phyloP scores from a whole-genome alignment of 2,888 invertebrate species.

The Tinea semifulvella region DNA sequence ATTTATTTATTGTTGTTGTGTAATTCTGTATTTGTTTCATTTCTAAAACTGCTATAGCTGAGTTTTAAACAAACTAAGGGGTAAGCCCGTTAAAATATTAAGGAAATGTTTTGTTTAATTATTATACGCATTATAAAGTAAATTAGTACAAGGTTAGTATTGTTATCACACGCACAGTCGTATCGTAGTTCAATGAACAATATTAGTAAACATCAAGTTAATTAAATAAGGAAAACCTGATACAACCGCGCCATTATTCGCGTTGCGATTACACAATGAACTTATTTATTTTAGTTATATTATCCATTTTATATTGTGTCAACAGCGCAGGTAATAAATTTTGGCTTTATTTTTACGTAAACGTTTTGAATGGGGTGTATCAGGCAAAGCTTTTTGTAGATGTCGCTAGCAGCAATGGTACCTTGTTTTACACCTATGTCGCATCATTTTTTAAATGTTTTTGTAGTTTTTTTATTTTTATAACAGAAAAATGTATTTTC shows the following conservation, averaged over 20 bases:
- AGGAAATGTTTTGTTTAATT: too few relatives aligned
- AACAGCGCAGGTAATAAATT: neutral
- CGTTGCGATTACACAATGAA: neutral
- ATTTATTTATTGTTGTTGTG: too few relatives aligned
- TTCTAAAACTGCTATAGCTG: too few relatives aligned
- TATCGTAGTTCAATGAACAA: neutral
- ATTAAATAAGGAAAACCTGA: slow-evolving; percentile 1
- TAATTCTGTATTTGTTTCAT: too few relatives aligned
- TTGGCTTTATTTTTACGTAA: neutral
- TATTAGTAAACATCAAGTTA: neutral
- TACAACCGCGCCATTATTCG: neutral
- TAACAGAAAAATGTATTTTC: neutral
- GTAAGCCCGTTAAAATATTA: too few relatives aligned
- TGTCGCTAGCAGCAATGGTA: too few relatives aligned
- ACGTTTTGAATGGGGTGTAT: too few relatives aligned
- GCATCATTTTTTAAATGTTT: neutral
- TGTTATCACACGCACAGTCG: neutral
- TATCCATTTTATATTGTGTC: slow-evolving; percentile 2
- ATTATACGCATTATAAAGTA: too few relatives aligned
- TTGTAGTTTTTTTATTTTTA: neutral
- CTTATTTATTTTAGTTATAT: neutral
- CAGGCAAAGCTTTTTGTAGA: too few relatives aligned
- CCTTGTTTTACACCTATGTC: too few relatives aligned
- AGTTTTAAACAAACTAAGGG: too few relatives aligned
- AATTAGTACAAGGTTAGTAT: neutral